Conservation (phyloP, 2,888 invertebrate species). For the Drosophila setosimentum region DNA sequence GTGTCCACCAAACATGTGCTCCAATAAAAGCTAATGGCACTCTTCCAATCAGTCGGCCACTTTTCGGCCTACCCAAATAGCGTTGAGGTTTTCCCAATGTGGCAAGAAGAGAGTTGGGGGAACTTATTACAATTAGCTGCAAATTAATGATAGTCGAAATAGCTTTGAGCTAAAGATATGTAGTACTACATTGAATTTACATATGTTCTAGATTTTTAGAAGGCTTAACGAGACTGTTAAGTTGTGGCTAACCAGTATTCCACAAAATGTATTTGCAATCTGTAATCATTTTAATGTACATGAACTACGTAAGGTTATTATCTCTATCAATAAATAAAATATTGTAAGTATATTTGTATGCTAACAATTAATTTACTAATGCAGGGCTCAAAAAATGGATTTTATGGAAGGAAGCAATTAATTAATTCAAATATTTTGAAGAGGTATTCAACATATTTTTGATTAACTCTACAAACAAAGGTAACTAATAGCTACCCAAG, state of each 20-base stretch:
- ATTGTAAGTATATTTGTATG: background rate
- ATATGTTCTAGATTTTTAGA: background rate
- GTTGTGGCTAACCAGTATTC: background rate
- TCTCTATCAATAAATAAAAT: no score
- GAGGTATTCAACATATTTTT: background rate
- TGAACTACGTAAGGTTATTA: no score
- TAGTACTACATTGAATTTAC: background rate
- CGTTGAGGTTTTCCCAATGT: constrained; percentile 30
- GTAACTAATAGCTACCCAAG: background rate
- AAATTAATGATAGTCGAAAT: constrained; percentile 42
- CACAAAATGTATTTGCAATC: background rate
- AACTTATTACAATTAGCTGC: constrained; percentile 62
- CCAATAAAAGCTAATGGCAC: constrained; percentile 68
- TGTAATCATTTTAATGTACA: background rate
- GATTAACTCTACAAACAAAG: background rate
- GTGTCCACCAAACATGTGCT: constrained; percentile 39
- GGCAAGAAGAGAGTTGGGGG: background rate
- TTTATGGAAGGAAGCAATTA: background rate
- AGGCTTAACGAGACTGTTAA: background rate
- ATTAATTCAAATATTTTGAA: background rate
- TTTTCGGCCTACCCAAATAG: constrained; percentile 32
- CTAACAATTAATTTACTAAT: background rate
- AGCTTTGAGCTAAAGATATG: constrained; percentile 6
- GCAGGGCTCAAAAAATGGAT: no score
- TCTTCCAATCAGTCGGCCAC: constrained; percentile 52